Evolutionary conservation across 2,888 invertebrate genomes (phyloP), one percentile per base, ranked within the genome.

Genomic region (Ophion obscuratus): DNA sequence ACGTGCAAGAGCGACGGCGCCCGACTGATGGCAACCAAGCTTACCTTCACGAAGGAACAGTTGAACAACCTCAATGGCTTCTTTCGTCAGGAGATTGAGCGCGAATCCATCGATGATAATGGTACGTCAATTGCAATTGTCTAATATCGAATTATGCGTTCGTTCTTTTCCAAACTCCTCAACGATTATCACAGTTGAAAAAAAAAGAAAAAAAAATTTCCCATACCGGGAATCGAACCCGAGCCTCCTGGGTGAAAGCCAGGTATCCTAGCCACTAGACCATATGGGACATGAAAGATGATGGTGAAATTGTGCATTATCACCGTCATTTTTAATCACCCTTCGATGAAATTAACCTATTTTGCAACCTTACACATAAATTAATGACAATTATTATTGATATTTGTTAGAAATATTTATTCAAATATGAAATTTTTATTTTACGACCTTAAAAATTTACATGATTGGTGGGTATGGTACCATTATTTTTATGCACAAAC

Each of bases 191-290:
- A 47, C 27, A 27, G 10, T 59, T 9, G n/a, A 67, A 74, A 73
- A 76, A 74, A 70, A 79, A 86, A 78, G 87, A 88, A 89, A 92
- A 92, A 92, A 93, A 89, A 89, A 84, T 89, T 95, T 95, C 95
- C 95, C 94, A 94, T 95, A 95, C 95, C 95, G 95, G 95, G 95
- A 95, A 95, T 95, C 95, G 95, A 95, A 95, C 95, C 95, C 95
- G 95, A 95, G 95, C 95, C 95, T 95, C 95, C 95, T 95, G 95
- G 95, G 95, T 95, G 95, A 95, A 94, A 95, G 95, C 95, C 95
- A 95, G 95, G 94, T 95, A 95, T 95, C 95, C 95, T 95, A 95
- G 94, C 95, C 95, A 95, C 95, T 95, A 95, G 95, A 95, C 95
- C 95, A 95, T 95, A 95, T 85, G 85, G 85, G 85, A 85, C 27